phyloP scores from a whole-genome alignment of 2,113 vertebrate species.

The Marcusenius ussheri region DNA sequence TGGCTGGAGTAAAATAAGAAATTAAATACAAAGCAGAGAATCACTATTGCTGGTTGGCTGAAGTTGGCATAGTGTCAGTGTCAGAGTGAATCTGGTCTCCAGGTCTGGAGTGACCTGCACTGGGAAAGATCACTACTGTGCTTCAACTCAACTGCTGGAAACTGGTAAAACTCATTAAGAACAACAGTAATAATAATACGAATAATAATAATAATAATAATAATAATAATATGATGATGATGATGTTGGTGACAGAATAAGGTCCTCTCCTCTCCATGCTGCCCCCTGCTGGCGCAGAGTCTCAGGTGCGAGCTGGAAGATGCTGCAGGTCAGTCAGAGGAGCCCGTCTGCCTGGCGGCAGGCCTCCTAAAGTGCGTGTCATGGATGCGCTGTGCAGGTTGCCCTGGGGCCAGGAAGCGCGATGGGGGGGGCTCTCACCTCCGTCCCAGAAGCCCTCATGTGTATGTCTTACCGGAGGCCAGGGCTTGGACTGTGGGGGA shows the following conservation, averaged over 20 bases:
- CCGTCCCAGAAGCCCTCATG: constrained; percentile 38
- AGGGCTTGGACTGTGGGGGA: constrained; percentile 47
- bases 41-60: neutral
- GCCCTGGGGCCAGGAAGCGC: neutral
- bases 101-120: neutral
- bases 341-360: neutral
- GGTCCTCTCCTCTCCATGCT: neutral
- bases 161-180: neutral
- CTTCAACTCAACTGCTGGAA: neutral
- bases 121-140: neutral
- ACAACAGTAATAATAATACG: neutral
- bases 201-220: constrained; percentile 11
- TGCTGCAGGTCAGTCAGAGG: neutral
- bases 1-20: constrained; percentile 28
- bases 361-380: neutral
- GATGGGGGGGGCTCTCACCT: constrained; percentile 23
- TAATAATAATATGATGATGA: neutral
- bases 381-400: neutral
- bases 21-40: neutral
- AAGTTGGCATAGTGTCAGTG: neutral
- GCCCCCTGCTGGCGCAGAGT: neutral
- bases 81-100: neutral
- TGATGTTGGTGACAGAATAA: constrained; percentile 12
- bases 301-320: constrained; percentile 16
- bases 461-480: constrained; percentile 51